Evolutionary conservation across 2,888 invertebrate genomes (phyloP).

Genomic region (Ecdyonurus torrentis): DNA sequence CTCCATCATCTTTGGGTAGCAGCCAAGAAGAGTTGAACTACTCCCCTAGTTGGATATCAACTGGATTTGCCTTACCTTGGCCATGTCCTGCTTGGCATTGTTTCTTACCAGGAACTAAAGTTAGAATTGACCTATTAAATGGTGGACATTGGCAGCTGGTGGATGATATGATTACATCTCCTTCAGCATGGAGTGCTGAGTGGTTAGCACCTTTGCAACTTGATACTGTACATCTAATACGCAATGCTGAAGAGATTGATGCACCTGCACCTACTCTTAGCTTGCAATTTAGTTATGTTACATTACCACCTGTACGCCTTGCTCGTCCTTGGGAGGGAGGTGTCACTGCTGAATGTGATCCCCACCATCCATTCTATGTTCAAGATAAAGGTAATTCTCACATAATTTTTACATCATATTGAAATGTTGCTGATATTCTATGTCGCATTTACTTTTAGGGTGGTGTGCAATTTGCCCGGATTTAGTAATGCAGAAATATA

Average conservation of each 20-base stretch:
- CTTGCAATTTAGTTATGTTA: background rate
- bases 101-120: constrained; percentile 20
- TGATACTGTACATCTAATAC: constrained; percentile 5
- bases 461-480: constrained; percentile 27
- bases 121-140: constrained; percentile 5
- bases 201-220: constrained; percentile 13
- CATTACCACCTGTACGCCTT: background rate
- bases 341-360: constrained; percentile 20
- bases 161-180: constrained; percentile 9
- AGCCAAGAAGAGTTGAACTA: constrained; percentile 19
- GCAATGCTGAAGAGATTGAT: background rate
- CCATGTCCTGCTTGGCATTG: constrained; percentile 27
- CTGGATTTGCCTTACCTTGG: constrained; percentile 18
- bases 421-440: background rate
- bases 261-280: background rate
- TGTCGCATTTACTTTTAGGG: constrained; percentile 19
- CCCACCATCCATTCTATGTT: constrained; percentile 25
- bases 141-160: constrained; percentile 7
- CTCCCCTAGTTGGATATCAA: constrained; percentile 12
- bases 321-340: constrained; percentile 13
- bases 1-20: constrained; percentile 19
- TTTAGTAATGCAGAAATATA: constrained; percentile 24
- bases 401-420: no score
- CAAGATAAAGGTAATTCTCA: constrained; percentile 21
- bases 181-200: constrained; percentile 3